Evolutionary conservation across 2,888 invertebrate genomes (phyloP).

Genomic region (Lottia scabra): DNA sequence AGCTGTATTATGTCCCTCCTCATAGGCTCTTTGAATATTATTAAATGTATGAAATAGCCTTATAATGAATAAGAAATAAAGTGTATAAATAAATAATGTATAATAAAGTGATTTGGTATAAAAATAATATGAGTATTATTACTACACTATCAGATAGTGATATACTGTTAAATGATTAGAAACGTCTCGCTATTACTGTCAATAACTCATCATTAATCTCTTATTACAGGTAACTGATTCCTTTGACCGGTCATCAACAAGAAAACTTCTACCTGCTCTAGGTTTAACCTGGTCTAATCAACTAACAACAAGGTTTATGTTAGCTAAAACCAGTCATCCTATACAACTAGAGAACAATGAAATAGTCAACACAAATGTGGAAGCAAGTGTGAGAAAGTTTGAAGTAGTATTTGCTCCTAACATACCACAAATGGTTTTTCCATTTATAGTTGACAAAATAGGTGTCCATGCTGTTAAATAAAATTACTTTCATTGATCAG

Average conservation of each 20-base stretch:
- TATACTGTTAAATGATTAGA: no score
- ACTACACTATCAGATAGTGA: no score
- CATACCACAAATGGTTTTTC: conserved; percentile 70
- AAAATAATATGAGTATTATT: no score
- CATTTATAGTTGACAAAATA: conserved; percentile 72
- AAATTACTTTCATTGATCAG: neutral
- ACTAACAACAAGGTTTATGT: conserved; percentile 74
- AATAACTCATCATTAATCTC: no score
- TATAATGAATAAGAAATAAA: no score
- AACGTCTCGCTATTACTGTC: no score
- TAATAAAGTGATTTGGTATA: no score
- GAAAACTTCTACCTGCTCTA: conserved; percentile 72
- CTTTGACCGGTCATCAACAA: conserved; percentile 30
- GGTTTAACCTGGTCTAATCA: conserved; percentile 79
- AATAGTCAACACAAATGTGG: conserved; percentile 32
- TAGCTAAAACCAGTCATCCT: conserved; percentile 58
- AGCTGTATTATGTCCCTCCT: no score
- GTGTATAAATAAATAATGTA: no score
- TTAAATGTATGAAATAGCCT: no score
- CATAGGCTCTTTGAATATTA: no score
- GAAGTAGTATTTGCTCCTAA: conserved; percentile 76
- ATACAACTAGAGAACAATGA: conserved; percentile 31
- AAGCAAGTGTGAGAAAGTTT: conserved; percentile 62
- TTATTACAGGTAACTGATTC: conserved; percentile 52
- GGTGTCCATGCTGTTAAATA: conserved; percentile 65